Evolutionary conservation across 2,113 vertebrate genomes (phyloP), one percentile per base, ranked within the genome.

Genomic region (Gymnarchus niloticus): DNA sequence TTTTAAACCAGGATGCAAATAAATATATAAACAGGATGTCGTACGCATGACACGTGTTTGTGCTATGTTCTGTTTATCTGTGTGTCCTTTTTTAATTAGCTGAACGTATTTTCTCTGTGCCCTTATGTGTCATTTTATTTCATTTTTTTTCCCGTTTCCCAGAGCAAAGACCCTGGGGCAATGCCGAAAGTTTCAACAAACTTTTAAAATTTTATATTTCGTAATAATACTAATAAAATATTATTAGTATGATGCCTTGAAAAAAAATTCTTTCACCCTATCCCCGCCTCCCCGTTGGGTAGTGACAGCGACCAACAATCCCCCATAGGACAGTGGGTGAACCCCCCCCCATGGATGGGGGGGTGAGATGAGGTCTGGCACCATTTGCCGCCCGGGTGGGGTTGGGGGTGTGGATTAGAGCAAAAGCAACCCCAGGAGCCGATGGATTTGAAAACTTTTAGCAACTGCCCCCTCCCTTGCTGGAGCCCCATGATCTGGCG

Each of bases 371-470:
- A 93, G 94, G 95, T 94, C 94, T 95, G 95, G 94, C 92, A 92
- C 92, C 87, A 87, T 89, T 91, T 90, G 86, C 85, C 91, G 93
- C 88, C 92, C 93, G 90, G 91, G 92, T 93, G 91, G 93, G 88
- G 87, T 87, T 87, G 78, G 87, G 82, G 89, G 88, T 88, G 89
- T 83, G 93, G 94, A 93, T 92, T 90, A 94, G 93, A 90, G 93
- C 94, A 93, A 83, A 95, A 91, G 94, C 94, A 93, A 95, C 95
- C 90, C 94, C 89, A 92, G 94, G 94, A 92, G 93, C 95, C 91
- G 93, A 93, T 94, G 95, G 96, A 95, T 94, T 96, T 95, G 94
- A 95, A 95, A 96, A 95, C 95, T 95, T 95, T 93, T 95, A 92
- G 85, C 73, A 80, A 85, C 86, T 86, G 88, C 87, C 87, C 89